Percentiles rank a stretch among this genome's conserved stretches.
Conservation (phyloP, 2,113 vertebrate genomes). For the Oreochromis spilurus region DNA sequence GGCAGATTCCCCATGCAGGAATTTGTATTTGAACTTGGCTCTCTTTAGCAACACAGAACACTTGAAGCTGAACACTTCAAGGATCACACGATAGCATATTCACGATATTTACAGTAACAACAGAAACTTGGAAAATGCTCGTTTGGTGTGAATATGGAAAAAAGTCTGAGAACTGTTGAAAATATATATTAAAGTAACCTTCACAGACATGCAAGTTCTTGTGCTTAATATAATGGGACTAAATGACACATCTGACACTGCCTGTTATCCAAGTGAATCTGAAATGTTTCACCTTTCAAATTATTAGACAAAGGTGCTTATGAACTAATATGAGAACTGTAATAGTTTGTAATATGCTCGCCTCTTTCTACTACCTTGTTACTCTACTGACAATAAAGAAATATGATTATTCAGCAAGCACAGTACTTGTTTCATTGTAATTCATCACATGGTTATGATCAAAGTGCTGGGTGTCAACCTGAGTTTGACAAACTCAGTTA, state of each 20-base stretch:
- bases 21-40: neutral
- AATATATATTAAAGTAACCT: neutral
- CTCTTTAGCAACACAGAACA: neutral
- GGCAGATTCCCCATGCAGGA: neutral
- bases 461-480: conserved; percentile 16
- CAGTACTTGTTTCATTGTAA: neutral
- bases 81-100: neutral
- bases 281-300: neutral
- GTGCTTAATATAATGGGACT: neutral
- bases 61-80: neutral
- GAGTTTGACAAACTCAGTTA: neutral
- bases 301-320: neutral
- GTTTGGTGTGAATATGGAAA: neutral
- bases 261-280: neutral
- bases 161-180: neutral
- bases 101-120: neutral
- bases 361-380: neutral
- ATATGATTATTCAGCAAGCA: neutral
- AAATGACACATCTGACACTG: neutral
- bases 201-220: neutral
- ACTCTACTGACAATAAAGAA: neutral
- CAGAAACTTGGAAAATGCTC: neutral
- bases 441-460: conserved; percentile 7
- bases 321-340: neutral
- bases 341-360: neutral